A percentile compares a stretch with the other conserved stretches of the same genome.
phyloP scores from a whole-genome alignment of 92 coral and sea anemone genomes.

The Parazoanthus darwini region DNA sequence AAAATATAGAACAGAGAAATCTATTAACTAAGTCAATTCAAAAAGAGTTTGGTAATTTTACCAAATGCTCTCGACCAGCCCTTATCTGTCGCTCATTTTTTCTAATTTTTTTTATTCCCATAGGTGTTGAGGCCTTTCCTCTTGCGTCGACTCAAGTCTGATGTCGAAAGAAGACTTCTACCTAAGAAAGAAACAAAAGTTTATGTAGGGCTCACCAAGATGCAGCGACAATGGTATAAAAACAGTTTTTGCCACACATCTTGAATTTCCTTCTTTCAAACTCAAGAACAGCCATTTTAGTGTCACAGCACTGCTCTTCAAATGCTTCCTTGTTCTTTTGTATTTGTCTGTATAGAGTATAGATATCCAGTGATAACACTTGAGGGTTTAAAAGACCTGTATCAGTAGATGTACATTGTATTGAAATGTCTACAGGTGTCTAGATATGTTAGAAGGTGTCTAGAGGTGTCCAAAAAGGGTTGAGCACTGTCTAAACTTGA shows the following conservation, averaged over 20 bases:
- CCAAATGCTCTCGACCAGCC: neutral
- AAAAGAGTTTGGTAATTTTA: neutral
- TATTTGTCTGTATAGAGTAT: no score
- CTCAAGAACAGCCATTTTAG: neutral
- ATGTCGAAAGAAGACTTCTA: constrained; percentile 88
- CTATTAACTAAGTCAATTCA: no score
- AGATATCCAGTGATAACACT: no score
- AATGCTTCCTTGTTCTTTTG: no score
- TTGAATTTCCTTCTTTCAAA: neutral
- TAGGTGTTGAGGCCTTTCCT: constrained; percentile 96
- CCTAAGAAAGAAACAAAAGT: constrained; percentile 98
- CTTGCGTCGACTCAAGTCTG: constrained; percentile 94
- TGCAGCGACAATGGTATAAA: constrained; percentile 93
- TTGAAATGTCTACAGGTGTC: no score
- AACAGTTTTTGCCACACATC: neutral
- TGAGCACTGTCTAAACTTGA: no score
- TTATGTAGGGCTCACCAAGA: constrained; percentile 94
- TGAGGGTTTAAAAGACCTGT: no score
- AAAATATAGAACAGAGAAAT: no score
- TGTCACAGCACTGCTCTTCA: neutral
- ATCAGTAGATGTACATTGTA: no score
- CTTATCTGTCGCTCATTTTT: neutral
- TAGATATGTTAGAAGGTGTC: neutral
- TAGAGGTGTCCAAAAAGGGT: no score
- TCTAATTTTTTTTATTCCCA: neutral